Base-by-base conservation (phyloP, 1,140 invertebrate genomes). In the Daktulosphaira vitifoliae region DNA sequence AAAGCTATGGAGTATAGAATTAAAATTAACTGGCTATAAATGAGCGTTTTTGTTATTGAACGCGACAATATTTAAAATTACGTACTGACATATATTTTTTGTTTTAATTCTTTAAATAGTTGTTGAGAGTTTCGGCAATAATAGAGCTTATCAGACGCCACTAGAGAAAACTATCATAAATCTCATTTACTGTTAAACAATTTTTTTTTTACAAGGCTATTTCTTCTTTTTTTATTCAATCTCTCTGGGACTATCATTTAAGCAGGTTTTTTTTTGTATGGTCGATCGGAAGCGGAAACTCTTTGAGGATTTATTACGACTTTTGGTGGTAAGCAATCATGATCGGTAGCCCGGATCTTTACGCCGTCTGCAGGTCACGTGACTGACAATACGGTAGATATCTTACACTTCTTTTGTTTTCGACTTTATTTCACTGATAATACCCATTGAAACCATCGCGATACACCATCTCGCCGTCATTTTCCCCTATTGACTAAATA, bases 141-240 rank as follows among this genome's bases (percentile, higher is more conserved):
- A n/a, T n/a, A 33, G 29, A 23, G 46, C 44, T 48, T 33, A 54
- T 54, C 53, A 37, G 54, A 42, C 49, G 11, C 46, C 33, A 50
- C 49, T 46, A 50, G 49, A 59, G 38, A 62, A 29, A 48, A 38
- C 25, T 42, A 39, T 62, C 62, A 67, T 62, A 67, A 62, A 54
- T 67, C n/a, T n/a, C n/a, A 49, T 62, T 67, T 38, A 46, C 52
- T 37, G 7, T 42, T 33, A 11, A 33, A 33, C 11, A 33, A n/a
- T n/a, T n/a, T n/a, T n/a, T n/a, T n/a, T n/a, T n/a, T n/a, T n/a
- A n/a, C n/a, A n/a, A n/a, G n/a, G n/a, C n/a, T n/a, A n/a, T n/a
- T n/a, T n/a, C n/a, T n/a, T n/a, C n/a, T n/a, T n/a, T n/a, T n/a
- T n/a, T n/a, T n/a, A n/a, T n/a, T n/a, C n/a, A n/a, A n/a, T n/a